Evolutionary conservation across 2,888 invertebrate genomes (phyloP).

Genomic region (Adineta ricciae): DNA sequence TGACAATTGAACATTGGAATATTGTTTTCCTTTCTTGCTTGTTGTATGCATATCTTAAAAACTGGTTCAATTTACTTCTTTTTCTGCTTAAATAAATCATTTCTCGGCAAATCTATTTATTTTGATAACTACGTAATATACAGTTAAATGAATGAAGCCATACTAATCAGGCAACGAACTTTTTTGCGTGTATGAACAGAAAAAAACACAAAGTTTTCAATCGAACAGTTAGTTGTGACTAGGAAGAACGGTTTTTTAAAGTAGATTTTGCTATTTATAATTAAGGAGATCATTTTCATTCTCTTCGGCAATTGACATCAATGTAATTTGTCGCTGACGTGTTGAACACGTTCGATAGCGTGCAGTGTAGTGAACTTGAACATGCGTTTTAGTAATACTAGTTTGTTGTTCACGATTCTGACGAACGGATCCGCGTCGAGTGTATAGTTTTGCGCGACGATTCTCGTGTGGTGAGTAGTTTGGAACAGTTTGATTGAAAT

Average conservation of each 20-base stretch:
- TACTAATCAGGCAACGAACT: too few relatives aligned
- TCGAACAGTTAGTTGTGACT: background rate
- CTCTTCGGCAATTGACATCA: background rate
- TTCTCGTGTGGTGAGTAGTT: background rate
- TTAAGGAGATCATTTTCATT: background rate
- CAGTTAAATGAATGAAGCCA: too few relatives aligned
- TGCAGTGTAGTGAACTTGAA: background rate
- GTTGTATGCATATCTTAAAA: too few relatives aligned
- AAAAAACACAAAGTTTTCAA: background rate
- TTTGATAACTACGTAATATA: too few relatives aligned
- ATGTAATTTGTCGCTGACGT: background rate
- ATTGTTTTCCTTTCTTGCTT: too few relatives aligned
- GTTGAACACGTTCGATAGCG: background rate
- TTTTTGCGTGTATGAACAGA: background rate
- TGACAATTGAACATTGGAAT: too few relatives aligned
- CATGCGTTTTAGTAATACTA: background rate
- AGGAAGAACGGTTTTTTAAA: background rate
- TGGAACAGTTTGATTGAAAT: background rate
- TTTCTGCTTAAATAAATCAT: too few relatives aligned
- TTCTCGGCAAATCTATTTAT: too few relatives aligned
- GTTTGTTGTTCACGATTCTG: background rate
- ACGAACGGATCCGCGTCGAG: background rate
- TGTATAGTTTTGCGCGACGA: background rate
- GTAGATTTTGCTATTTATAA: background rate
- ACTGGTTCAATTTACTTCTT: too few relatives aligned